A percentile compares a stretch with the other conserved stretches of the same genome.
Evolutionary conservation across 2,797 vertebrate genomes (phyloP).

Genomic region (Gastrophryne carolinensis): DNA sequence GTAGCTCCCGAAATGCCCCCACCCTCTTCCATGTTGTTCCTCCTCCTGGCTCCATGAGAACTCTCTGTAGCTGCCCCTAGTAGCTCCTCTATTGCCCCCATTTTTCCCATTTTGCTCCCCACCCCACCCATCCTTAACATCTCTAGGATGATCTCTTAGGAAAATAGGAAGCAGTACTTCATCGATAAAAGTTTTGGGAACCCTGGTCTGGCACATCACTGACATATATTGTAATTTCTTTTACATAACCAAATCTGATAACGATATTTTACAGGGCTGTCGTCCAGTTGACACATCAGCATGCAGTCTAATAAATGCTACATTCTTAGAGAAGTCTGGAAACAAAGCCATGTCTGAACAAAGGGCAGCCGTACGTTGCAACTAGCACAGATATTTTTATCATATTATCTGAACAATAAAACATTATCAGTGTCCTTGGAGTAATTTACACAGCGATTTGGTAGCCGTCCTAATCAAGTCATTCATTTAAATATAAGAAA

Average conservation of each 20-base stretch:
- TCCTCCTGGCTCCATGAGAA: too few relatives aligned
- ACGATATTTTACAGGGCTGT: slow-evolving; percentile 8
- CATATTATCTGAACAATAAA: background rate
- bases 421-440: background rate
- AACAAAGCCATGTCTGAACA: background rate
- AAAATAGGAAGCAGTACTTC: too few relatives aligned
- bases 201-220: background rate
- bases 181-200: too few relatives aligned
- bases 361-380: background rate
- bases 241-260: background rate
- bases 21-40: too few relatives aligned
- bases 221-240: background rate
- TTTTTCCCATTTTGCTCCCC: too few relatives aligned
- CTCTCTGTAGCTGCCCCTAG: too few relatives aligned
- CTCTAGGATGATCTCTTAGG: too few relatives aligned
- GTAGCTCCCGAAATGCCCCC: too few relatives aligned
- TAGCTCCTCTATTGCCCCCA: too few relatives aligned
- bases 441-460: background rate
- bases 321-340: background rate
- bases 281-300: slow-evolving; percentile 17
- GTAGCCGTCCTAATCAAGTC: too few relatives aligned
- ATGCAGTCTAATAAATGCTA: background rate
- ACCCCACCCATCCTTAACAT: too few relatives aligned
- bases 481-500: too few relatives aligned
- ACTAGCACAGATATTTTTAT: background rate